Evolutionary conservation across 2,113 vertebrate species (phyloP).

Genomic region (Pangasianodon gigas): DNA sequence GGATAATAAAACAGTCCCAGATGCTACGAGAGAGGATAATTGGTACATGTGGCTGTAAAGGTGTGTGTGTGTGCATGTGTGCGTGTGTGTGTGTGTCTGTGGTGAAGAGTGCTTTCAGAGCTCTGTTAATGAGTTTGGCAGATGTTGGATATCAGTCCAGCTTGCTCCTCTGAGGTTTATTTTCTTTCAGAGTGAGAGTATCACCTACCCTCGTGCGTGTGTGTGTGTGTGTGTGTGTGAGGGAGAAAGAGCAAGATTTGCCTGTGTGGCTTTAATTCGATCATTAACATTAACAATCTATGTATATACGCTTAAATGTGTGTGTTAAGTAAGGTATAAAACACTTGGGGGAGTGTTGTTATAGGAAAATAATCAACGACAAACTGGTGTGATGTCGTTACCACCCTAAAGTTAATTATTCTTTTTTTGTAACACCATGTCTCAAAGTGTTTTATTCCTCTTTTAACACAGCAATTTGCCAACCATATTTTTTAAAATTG

Average conservation of each 20-base stretch:
- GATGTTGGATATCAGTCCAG: conserved; percentile 29
- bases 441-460: too few species aligned
- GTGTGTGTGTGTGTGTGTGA: not conserved
- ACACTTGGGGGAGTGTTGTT: too few species aligned
- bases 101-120: not conserved
- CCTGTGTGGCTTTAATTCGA: not conserved
- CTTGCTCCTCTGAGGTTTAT: conserved; percentile 19
- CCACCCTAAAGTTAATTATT: too few species aligned
- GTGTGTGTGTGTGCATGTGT: conserved; percentile 34
- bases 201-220: not conserved
- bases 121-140: conserved; percentile 29
- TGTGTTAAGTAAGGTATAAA: not conserved
- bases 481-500: too few species aligned
- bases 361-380: too few species aligned
- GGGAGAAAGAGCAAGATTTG: not conserved
- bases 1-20: conserved; percentile 1
- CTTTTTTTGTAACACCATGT: too few species aligned
- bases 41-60: not conserved
- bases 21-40: conserved; percentile 1
- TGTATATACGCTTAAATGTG: not conserved
- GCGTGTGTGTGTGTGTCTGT: conserved; percentile 5
- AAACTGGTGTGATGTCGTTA: too few species aligned
- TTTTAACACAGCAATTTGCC: too few species aligned
- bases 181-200: conserved; percentile 1
- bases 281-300: not conserved